Evolutionary conservation across 2,888 invertebrate species (phyloP).

Genomic region (Ligdia adustata): DNA sequence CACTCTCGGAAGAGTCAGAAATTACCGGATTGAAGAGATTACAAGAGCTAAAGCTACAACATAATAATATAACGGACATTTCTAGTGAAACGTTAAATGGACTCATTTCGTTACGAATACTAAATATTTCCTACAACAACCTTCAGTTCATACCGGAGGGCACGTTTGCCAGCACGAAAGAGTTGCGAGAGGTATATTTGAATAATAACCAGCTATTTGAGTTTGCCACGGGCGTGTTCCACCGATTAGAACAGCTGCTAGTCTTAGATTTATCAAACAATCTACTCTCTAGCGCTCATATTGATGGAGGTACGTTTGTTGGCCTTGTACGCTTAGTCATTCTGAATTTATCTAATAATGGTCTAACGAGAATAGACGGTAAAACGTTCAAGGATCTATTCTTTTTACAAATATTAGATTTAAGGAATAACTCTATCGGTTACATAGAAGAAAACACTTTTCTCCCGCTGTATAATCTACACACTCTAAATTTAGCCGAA

Average conservation of each 20-base stretch:
- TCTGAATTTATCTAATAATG: constrained; percentile 93
- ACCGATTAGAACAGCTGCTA: constrained; percentile 92
- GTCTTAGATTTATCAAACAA: constrained; percentile 94
- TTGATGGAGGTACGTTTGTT: constrained; percentile 93
- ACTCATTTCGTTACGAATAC: constrained; percentile 89
- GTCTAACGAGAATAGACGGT: constrained; percentile 91
- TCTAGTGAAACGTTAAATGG: constrained; percentile 92
- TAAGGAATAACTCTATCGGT: constrained; percentile 94
- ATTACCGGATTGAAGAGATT: constrained; percentile 90
- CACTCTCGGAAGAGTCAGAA: constrained; percentile 89
- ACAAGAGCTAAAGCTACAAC: constrained; percentile 90
- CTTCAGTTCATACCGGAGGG: constrained; percentile 92
- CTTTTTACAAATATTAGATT: constrained; percentile 93
- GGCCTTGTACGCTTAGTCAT: constrained; percentile 94
- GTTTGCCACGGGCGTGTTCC: constrained; percentile 92
- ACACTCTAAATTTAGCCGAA: constrained; percentile 94
- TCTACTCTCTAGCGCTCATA: constrained; percentile 92
- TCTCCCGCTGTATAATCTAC: constrained; percentile 93
- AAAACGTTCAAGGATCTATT: constrained; percentile 94
- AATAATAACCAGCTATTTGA: constrained; percentile 94
- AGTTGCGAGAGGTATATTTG: constrained; percentile 92
- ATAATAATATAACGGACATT: constrained; percentile 92
- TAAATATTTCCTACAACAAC: constrained; percentile 94
- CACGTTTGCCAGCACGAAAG: constrained; percentile 91
- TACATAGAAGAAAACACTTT: constrained; percentile 95